Base-by-base conservation (phyloP, 2,797 vertebrate genomes). In the Sebastes matsubarae region DNA sequence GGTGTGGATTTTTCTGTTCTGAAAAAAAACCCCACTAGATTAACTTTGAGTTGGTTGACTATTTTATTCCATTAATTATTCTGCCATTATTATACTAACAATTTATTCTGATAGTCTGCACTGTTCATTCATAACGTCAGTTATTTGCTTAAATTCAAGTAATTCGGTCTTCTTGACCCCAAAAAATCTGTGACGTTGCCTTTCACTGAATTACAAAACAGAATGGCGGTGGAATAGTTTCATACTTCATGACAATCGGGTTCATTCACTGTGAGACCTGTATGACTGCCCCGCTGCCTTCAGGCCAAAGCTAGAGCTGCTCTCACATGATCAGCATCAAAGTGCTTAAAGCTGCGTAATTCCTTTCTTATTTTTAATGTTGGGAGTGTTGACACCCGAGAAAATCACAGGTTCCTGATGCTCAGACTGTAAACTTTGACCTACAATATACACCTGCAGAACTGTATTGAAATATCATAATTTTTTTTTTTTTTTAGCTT, bases 271-370 rank as follows among this genome's bases (percentile, higher is more conserved):
- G 11, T 18, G 9, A 65, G 14, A 24, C 38, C 38, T 30, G 24
- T 38, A 7, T 7, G 14, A 55, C 30, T 2, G 4, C 52, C 12
- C 6, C 4, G 13, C 20, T 38, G 46, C 74, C 8, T 57, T 79
- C 38, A 59, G 34, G 54, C 34, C 22, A 27, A 11, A 20, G 12
- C 75, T 14, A 14, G 70, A 73, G 80, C 78, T 36, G 65, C 72
- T 77, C 65, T 72, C 66, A 77, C 75, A 65, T 81, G 69, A 77
- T 79, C 54, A 4, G 59, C 50, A 60, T 69, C 70, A 50, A 66
- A 72, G 36, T 24, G 14, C 55, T 70, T 60, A 72, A 68, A 18
- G 32, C 58, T 70, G 32, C 6, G 14, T 72, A 68, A 72, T 55
- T 70, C 65, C 13, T 30, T 74, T 78, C 30, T 59, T 36, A 27